Conservation (phyloP, 2,797 vertebrate species). For the Dipus sagitta region DNA sequence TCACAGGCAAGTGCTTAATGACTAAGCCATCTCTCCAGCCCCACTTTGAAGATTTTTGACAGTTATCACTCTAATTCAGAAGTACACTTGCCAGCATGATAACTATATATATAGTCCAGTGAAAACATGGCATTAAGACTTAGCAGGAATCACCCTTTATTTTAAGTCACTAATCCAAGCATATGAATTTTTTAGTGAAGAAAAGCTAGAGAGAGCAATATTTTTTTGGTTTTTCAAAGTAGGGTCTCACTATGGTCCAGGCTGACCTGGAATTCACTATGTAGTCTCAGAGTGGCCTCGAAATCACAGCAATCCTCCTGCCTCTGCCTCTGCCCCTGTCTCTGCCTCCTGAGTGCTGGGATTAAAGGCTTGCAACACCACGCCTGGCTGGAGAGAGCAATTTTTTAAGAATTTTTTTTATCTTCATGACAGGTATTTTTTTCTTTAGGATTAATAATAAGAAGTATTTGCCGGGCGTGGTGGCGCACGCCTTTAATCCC, state of each 20-base stretch:
- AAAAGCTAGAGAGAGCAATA: neutral
- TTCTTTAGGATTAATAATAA: neutral
- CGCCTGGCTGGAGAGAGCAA: neutral
- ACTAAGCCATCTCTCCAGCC: too few relatives aligned
- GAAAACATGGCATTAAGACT: constrained; percentile 3
- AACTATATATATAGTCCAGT: neutral
- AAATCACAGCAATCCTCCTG: too few relatives aligned
- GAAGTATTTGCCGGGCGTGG: too few relatives aligned
- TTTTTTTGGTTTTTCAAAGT: neutral
- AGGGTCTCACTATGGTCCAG: too few relatives aligned
- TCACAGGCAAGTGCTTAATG: too few relatives aligned
- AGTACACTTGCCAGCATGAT: neutral
- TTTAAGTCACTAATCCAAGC: constrained; percentile 12
- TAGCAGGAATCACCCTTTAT: neutral
- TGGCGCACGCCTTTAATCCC: too few relatives aligned
- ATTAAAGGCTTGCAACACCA: too few relatives aligned
- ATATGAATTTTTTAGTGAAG: neutral
- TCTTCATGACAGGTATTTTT: neutral
- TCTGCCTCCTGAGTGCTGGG: too few relatives aligned
- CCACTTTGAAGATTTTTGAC: neutral
- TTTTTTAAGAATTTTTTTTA: neutral
- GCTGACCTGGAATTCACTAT: too few relatives aligned
- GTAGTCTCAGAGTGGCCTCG: too few relatives aligned
- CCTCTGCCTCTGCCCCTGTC: too few relatives aligned
- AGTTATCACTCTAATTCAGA: neutral